These are phyloP conservation scores for Mastomys natalensis DNA, from an alignment of 2,113 vertebrate species.

Conservation along the genomic window DNA sequence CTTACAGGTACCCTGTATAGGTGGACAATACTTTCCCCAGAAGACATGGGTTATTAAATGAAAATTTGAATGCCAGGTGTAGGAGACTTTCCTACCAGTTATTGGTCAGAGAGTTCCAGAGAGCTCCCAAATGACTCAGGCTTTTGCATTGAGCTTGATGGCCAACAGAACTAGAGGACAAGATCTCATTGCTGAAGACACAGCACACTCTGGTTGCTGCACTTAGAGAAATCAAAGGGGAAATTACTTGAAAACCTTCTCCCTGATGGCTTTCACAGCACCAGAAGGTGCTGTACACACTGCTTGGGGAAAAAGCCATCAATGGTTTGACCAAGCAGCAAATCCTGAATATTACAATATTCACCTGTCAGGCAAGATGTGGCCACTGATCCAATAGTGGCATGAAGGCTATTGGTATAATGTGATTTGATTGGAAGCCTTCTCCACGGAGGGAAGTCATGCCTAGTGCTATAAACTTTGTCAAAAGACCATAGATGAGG, in stretches of 20 bases:
- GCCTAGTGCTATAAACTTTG: not conserved
- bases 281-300: not conserved
- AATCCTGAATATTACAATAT: not conserved
- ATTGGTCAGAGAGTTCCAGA: not conserved
- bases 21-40: not conserved
- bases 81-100: not conserved
- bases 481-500: not conserved
- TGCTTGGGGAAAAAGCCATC: not conserved
- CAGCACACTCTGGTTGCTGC: not conserved
- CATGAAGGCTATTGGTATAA: not conserved
- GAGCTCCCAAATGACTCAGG: not conserved
- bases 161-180: not conserved
- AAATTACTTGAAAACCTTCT: not conserved
- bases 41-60: not conserved
- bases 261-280: not conserved
- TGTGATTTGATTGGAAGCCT: not conserved
- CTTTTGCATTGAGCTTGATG: not conserved
- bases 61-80: not conserved
- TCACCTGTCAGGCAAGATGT: not conserved
- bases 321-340: not conserved
- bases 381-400: not conserved
- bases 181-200: not conserved
- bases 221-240: not conserved
- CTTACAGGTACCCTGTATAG: not conserved
- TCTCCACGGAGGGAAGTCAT: not conserved